Conservation (phyloP, 35 echinoderm and acorn worm genomes). For the Chiridota heheva region DNA sequence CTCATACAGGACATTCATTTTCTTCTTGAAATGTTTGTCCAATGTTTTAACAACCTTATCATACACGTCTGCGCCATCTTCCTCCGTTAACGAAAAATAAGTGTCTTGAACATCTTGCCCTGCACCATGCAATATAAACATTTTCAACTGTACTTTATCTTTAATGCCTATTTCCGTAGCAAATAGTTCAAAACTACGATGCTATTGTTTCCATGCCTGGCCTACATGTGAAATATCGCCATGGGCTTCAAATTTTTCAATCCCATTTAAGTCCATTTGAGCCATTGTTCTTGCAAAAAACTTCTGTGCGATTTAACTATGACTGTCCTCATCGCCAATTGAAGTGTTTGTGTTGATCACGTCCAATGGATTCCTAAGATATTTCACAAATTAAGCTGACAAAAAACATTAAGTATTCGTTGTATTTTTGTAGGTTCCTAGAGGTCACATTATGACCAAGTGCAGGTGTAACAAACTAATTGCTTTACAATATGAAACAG, state of each 20-base stretch:
- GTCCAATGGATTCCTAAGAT: no score
- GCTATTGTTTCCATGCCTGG: slow-evolving; percentile 53
- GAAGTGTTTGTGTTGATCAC: background rate
- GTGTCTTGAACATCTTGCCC: slow-evolving; percentile 70
- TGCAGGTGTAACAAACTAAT: no score
- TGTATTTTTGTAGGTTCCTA: no score
- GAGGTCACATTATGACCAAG: no score
- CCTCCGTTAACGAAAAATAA: slow-evolving; percentile 46
- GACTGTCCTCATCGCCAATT: background rate
- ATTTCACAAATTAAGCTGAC: no score
- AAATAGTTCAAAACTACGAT: slow-evolving; percentile 43
- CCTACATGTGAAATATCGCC: background rate
- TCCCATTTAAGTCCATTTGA: slow-evolving; percentile 10
- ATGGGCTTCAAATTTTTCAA: slow-evolving; percentile 1
- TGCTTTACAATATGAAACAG: no score
- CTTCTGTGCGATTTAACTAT: background rate
- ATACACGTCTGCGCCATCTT: slow-evolving; percentile 15
- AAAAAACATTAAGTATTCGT: no score
- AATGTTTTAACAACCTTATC: slow-evolving; percentile 27
- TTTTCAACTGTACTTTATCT: slow-evolving; percentile 16
- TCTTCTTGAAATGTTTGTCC: slow-evolving; percentile 52
- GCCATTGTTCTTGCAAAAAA: background rate
- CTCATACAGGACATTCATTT: slow-evolving; percentile 67
- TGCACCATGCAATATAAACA: slow-evolving; percentile 58
- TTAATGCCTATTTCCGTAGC: slow-evolving; percentile 13